These are phyloP conservation scores for Xyrichtys novacula DNA, from an alignment of 2,797 vertebrate species.

Conservation along the genomic window DNA sequence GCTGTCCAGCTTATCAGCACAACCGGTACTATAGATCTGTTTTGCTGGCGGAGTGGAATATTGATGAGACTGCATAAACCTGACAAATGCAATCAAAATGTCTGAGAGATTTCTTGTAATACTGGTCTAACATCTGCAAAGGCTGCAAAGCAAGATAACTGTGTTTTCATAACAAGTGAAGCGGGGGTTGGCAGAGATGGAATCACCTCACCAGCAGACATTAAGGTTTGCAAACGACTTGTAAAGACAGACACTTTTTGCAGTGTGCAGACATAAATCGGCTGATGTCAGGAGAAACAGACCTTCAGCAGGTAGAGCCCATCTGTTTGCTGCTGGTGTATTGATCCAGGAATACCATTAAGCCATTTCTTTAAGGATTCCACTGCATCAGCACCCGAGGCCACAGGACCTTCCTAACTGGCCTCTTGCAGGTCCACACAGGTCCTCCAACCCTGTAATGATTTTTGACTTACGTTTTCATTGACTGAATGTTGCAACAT, in stretches of 20 bases:
- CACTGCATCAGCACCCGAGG: conserved; percentile 72
- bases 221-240: conserved; percentile 17
- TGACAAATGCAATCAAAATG: not conserved
- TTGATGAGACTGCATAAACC: too few relatives aligned
- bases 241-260: conserved; percentile 36
- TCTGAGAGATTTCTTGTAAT: not conserved
- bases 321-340: conserved; percentile 67
- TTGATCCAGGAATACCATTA: conserved; percentile 77
- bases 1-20: too few relatives aligned
- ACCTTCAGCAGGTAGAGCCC: conserved; percentile 64
- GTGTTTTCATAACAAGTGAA: not conserved
- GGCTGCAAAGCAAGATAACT: not conserved
- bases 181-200: not conserved
- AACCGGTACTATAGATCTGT: too few relatives aligned
- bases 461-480: conserved; percentile 26
- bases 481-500: not conserved
- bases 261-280: conserved; percentile 51
- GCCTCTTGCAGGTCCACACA: conserved; percentile 20
- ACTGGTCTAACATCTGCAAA: not conserved
- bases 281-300: conserved; percentile 53
- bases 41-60: too few relatives aligned
- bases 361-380: conserved; percentile 70
- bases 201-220: conserved; percentile 11
- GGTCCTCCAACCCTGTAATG: conserved; percentile 34
- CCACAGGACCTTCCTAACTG: conserved; percentile 24